phyloP scores from a whole-genome alignment of 2,888 invertebrate genomes.

The Xestia ashworthii region DNA sequence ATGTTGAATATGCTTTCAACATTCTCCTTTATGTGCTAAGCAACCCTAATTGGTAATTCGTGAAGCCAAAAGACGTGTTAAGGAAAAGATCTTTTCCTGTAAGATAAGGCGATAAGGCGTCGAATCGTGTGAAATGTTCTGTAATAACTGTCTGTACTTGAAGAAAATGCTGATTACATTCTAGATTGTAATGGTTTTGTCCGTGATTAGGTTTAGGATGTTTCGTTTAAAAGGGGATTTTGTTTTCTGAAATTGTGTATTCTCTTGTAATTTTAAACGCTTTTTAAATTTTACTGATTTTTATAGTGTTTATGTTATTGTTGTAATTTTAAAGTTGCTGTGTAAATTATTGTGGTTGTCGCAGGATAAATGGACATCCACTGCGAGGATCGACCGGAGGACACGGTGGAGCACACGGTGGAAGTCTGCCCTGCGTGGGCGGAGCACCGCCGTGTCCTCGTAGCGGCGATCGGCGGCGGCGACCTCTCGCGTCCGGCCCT shows the following conservation, averaged over 20 bases:
- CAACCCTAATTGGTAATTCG: slow-evolving; percentile 55
- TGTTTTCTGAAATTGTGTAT: neutral
- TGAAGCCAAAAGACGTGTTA: slow-evolving; percentile 46
- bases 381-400: too few species aligned
- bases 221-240: neutral
- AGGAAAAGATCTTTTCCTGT: slow-evolving; percentile 38
- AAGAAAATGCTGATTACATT: slow-evolving; percentile 47
- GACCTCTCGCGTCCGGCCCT: too few species aligned
- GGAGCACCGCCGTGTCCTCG: too few species aligned
- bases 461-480: too few species aligned
- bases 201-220: slow-evolving; percentile 22
- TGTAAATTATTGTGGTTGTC: too few species aligned
- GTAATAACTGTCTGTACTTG: slow-evolving; percentile 42
- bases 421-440: too few species aligned
- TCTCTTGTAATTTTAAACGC: neutral
- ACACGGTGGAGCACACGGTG: too few species aligned
- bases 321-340: too few species aligned
- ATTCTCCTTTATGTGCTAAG: slow-evolving; percentile 29
- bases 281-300: neutral
- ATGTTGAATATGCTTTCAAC: slow-evolving; percentile 50
- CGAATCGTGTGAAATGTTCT: slow-evolving; percentile 43
- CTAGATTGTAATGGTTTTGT: slow-evolving; percentile 30
- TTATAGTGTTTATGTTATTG: neutral
- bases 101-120: slow-evolving; percentile 34
- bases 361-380: too few species aligned